Conservation (phyloP, 2,888 invertebrate genomes). For the Drosophila falleni region DNA sequence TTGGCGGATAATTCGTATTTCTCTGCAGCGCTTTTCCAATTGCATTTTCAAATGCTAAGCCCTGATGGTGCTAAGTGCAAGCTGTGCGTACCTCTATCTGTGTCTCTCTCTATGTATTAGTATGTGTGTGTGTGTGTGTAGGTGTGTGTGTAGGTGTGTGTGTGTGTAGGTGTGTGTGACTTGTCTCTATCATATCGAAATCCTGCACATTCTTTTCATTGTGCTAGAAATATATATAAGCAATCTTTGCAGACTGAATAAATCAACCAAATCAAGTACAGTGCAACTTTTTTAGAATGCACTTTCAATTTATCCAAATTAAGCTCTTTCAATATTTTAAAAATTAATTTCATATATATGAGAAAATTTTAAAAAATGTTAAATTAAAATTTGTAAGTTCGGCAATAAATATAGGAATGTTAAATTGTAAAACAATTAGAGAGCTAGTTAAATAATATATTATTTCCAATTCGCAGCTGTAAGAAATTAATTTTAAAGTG, state of each 20-base stretch:
- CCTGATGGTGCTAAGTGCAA: constrained; percentile 40
- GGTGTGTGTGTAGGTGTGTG: not conserved
- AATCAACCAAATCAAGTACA: not conserved
- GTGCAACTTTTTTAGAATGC: not conserved
- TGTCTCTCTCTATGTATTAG: not conserved
- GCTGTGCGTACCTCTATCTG: constrained; percentile 9
- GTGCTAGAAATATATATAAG: not conserved
- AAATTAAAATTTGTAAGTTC: no score
- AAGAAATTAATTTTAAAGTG: no score
- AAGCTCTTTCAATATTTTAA: no score
- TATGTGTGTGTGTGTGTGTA: constrained; percentile 2
- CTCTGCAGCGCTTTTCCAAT: constrained; percentile 50
- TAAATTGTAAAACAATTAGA: no score
- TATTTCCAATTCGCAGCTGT: no score
- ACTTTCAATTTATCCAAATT: not conserved
- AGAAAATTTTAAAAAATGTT: no score
- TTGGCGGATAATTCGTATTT: constrained; percentile 48
- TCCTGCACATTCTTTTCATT: constrained; percentile 28
- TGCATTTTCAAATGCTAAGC: constrained; percentile 52
- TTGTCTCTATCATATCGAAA: constrained; percentile 25
- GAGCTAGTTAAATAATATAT: no score
- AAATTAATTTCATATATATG: no score
- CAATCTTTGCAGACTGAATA: no score
- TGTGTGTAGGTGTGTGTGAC: constrained; percentile 2
- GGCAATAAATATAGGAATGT: no score